phyloP scores from a whole-genome alignment of 1,140 invertebrate species.

The Drosophila navojoa region DNA sequence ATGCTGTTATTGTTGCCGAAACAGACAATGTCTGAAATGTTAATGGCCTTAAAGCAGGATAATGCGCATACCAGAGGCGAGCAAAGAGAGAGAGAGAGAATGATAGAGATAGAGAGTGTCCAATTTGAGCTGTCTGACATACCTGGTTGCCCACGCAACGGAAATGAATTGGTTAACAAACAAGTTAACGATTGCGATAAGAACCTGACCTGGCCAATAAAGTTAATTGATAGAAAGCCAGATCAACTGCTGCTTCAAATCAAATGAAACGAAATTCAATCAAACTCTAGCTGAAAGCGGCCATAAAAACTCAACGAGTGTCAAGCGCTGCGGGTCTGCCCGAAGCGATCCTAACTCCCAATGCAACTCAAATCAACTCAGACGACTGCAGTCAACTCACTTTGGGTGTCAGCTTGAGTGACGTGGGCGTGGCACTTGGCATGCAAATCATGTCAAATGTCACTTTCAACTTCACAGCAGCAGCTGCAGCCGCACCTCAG shows the following conservation, averaged over 20 bases:
- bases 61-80: constrained; percentile 44
- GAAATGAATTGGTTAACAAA: constrained; percentile 20
- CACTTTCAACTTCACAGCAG: constrained; percentile 55
- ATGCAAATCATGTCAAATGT: constrained; percentile 82
- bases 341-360: background rate
- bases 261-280: constrained; percentile 66
- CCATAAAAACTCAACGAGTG: constrained; percentile 75
- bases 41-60: constrained; percentile 46
- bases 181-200: constrained; percentile 39
- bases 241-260: constrained; percentile 6
- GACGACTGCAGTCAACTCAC: background rate
- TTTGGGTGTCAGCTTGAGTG: constrained; percentile 56
- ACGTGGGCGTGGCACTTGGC: constrained; percentile 76
- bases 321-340: constrained; percentile 28
- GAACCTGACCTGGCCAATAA: constrained; percentile 39
- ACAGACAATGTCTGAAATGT: constrained; percentile 36
- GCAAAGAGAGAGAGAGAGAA: background rate
- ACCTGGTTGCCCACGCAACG: constrained; percentile 34
- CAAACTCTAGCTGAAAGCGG: constrained; percentile 63
- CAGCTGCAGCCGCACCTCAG: constrained; percentile 15
- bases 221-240: constrained; percentile 43
- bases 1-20: constrained; percentile 52
- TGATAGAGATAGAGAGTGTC: background rate
- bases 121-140: background rate
- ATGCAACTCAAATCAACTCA: constrained; percentile 17